Percentiles rank a stretch among this genome's conserved stretches.
Evolutionary conservation across 53 echinoderm and acorn worm genomes (phyloP).

Genomic region (Luidia sarsii): DNA sequence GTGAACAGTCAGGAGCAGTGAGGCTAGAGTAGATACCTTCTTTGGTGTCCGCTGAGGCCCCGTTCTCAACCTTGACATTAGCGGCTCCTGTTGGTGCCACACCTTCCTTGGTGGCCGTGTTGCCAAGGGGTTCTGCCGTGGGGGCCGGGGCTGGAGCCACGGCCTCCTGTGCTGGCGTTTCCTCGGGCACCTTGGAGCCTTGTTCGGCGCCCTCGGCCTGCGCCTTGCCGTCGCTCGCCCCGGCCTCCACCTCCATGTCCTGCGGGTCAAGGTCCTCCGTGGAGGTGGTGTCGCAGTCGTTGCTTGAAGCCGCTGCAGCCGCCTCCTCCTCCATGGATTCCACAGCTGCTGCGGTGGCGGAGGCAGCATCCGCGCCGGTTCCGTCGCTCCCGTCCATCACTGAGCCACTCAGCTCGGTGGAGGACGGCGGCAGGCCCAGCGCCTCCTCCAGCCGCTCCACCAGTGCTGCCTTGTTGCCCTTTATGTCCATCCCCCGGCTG

Average conservation of each 20-base stretch:
- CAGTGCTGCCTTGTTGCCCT: slow-evolving; percentile 45
- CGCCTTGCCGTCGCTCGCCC: not conserved
- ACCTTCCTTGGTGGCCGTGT: not conserved
- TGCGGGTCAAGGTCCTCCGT: no score
- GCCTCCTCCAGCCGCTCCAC: slow-evolving; percentile 45
- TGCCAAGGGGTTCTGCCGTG: no score
- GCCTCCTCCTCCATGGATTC: not conserved
- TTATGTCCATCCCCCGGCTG: slow-evolving; percentile 41
- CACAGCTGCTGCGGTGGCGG: no score
- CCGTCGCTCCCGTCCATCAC: no score
- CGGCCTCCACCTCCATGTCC: not conserved
- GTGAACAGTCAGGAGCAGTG: no score
- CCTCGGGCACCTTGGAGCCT: not conserved
- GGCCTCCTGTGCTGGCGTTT: not conserved
- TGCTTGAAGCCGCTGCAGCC: not conserved
- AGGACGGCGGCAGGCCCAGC: not conserved
- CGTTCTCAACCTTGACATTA: not conserved
- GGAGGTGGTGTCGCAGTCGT: no score
- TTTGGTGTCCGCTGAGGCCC: not conserved
- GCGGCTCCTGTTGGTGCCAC: not conserved
- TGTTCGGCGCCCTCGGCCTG: not conserved
- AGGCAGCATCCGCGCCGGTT: no score
- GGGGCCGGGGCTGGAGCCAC: not conserved
- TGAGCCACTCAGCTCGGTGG: no score
- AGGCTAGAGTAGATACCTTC: no score